Percentiles rank a stretch among this genome's conserved stretches.
Evolutionary conservation across 2,113 vertebrate genomes (phyloP).

Genomic region (Cinclus mexicanus): DNA sequence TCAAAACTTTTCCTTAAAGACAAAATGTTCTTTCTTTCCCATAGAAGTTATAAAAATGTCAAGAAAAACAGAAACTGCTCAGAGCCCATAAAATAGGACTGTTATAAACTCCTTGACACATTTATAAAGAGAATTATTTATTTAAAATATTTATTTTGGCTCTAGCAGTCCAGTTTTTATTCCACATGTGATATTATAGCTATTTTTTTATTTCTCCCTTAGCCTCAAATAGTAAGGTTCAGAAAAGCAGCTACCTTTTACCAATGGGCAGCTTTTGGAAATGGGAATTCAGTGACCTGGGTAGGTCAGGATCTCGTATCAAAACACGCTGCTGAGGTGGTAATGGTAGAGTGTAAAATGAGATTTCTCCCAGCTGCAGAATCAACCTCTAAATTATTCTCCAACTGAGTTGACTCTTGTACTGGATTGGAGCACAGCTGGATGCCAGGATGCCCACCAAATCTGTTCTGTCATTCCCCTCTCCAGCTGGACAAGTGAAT

Average conservation of each 20-base stretch:
- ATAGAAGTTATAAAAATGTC: background rate
- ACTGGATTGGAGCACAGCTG: background rate
- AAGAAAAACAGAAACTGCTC: background rate
- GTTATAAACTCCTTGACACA: background rate
- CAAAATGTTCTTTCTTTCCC: background rate
- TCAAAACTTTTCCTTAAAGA: background rate
- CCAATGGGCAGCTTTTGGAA: background rate
- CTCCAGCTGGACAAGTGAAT: background rate
- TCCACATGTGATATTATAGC: background rate
- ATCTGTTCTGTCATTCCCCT: background rate
- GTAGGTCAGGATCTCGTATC: background rate
- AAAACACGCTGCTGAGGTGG: fast-evolving
- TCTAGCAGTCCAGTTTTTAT: background rate
- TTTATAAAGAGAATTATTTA: background rate
- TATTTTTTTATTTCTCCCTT: background rate
- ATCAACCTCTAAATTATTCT: background rate
- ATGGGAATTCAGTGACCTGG: background rate
- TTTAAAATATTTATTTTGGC: background rate
- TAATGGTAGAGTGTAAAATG: background rate
- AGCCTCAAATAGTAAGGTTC: background rate
- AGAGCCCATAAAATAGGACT: background rate
- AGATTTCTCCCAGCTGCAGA: background rate
- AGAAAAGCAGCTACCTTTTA: background rate
- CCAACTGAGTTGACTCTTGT: background rate
- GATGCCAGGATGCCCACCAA: background rate